These are phyloP conservation scores for Drosophila sulfurigaster DNA, from an alignment of 1,140 invertebrate genomes.

Conservation along the genomic window DNA sequence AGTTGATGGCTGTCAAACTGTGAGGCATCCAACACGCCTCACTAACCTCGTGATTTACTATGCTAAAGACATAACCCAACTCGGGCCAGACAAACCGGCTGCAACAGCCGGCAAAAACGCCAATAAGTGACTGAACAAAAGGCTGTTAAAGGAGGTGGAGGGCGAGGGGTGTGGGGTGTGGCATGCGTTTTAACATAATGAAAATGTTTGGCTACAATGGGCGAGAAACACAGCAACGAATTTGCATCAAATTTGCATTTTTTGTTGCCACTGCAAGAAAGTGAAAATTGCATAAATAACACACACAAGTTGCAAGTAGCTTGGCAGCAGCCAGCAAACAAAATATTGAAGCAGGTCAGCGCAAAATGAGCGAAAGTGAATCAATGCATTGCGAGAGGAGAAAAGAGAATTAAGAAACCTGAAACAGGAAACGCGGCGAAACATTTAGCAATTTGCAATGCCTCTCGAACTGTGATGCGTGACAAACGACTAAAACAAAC, in stretches of 20 bases:
- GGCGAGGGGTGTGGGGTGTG: constrained; percentile 53
- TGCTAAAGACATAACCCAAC: constrained; percentile 30
- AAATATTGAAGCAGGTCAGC: constrained; percentile 49
- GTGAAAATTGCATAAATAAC: constrained; percentile 79
- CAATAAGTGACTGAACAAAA: constrained; percentile 28
- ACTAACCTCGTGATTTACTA: constrained; percentile 79
- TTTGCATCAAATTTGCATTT: constrained; percentile 68
- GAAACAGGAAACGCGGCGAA: constrained; percentile 63
- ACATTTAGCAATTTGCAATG: constrained; percentile 64
- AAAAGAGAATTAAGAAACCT: constrained; percentile 25
- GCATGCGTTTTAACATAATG: constrained; percentile 74
- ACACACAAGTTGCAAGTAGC: constrained; percentile 18
- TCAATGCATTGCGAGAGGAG: constrained; percentile 23
- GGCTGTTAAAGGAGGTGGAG: constrained; percentile 13
- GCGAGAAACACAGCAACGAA: constrained; percentile 40
- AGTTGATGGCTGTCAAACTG: constrained; percentile 47
- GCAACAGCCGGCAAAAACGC: constrained; percentile 25
- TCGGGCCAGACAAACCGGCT: constrained; percentile 56
- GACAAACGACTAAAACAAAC: constrained; percentile 30
- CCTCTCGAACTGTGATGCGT: constrained; percentile 62
- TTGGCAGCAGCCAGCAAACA: constrained; percentile 6
- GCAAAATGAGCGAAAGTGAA: constrained; percentile 66
- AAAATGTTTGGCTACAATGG: constrained; percentile 51
- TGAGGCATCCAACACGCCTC: constrained; percentile 65
- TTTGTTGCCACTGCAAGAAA: constrained; percentile 55